Conservation (phyloP, 30 jellyfish, hydroid and myxozoan species). For the Aurelia sp. region DNA sequence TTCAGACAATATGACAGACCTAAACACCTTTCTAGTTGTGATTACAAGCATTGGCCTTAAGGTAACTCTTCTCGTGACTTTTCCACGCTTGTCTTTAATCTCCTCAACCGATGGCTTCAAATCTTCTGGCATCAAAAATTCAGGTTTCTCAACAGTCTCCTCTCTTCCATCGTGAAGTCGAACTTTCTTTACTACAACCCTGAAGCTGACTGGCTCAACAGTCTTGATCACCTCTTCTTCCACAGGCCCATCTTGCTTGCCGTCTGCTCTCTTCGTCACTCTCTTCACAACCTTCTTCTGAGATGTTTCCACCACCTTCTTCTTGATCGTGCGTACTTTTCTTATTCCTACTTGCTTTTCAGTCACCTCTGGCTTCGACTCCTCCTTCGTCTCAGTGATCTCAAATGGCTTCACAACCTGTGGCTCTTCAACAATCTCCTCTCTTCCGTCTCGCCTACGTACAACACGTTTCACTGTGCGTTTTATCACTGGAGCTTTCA, state of each 20-base stretch:
- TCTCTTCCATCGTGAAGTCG: conserved; percentile 67
- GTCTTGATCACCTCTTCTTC: conserved; percentile 75
- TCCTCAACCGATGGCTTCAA: conserved; percentile 32
- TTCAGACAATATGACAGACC: conserved; percentile 35
- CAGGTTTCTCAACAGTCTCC: conserved; percentile 59
- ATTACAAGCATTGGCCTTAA: conserved; percentile 44
- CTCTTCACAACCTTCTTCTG: conserved; percentile 74
- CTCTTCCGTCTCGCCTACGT: conserved; percentile 76
- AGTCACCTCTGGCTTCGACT: conserved; percentile 61
- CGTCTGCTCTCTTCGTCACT: conserved; percentile 69
- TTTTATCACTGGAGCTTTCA: conserved; percentile 42
- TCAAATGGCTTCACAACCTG: conserved; percentile 64
- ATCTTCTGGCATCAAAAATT: conserved; percentile 67
- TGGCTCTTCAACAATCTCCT: conserved; percentile 65
- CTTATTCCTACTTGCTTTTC: conserved; percentile 59
- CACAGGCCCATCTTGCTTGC: conserved; percentile 79
- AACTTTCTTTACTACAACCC: conserved; percentile 63
- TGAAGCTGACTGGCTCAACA: conserved; percentile 64
- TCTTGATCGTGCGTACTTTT: conserved; percentile 46
- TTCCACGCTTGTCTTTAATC: conserved; percentile 47
- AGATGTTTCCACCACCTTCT: conserved; percentile 69
- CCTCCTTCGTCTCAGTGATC: conserved; percentile 59
- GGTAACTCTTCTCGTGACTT: conserved; percentile 38
- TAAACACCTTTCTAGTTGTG: conserved; percentile 49
- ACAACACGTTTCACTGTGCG: conserved; percentile 57